Evolutionary conservation across 2,888 invertebrate species (phyloP), one percentile per base, ranked within the genome.

Genomic region (Xanthorhoe designata): DNA sequence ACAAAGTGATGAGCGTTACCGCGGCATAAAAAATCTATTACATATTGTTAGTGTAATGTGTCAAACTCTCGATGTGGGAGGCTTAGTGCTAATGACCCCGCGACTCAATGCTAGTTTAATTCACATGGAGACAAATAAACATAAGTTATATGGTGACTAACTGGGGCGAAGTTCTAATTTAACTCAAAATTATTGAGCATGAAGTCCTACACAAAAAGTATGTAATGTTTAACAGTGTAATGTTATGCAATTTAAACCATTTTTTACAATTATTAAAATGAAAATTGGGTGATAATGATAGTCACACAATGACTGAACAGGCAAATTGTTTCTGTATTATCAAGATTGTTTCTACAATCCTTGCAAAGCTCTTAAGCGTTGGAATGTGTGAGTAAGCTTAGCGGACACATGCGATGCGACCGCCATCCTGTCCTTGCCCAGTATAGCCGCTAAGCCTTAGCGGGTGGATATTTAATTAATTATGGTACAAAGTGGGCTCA

Each of bases 1-100:
- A 60, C 64, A 58, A 62, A 51, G 68, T 64, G 68, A 73, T 63
- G 64, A 42, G 66, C 70, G 66, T 64, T 64, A 69, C 66, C 68
- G 64, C 62, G 70, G 58, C 69, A 54, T 64, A 59, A 64, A 69
- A 68, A 62, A 64, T 2, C 58, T 70, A 69, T 62, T 64, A n/a
- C n/a, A n/a, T n/a, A 69, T 70, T 72, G 71, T 69, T 72, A 67
- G 56, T 64, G 61, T 71, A 61, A 69, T 67, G 69, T 73, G 71
- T 73, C 78, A 76, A 79, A 80, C 71, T 77, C 72, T 81, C 83
- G 76, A 78, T 77, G 85, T 82, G 85, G 85, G 86, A 78, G 86
- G 76, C 74, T 72, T 71, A 75, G 80, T 82, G 85, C 77, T 85
- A 86, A 87, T 79, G 85, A 86, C 85, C 32, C 32, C 87, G 83